Evolutionary conservation across 2,113 vertebrate genomes (phyloP).

Genomic region (Leucoraja erinaceus): DNA sequence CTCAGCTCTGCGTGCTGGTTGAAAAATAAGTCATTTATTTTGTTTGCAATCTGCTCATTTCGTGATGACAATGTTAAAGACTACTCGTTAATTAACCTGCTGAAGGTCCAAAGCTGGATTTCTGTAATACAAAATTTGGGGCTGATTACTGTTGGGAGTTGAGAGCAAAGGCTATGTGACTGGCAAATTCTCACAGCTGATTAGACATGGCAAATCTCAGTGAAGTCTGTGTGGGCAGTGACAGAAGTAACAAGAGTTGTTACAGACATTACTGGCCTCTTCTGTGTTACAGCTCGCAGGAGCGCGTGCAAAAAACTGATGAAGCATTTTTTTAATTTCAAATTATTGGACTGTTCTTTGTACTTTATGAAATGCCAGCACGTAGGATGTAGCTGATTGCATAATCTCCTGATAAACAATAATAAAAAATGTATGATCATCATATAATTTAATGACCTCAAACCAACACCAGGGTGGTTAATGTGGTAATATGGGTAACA

Average conservation of each 20-base stretch:
- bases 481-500: neutral
- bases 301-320: neutral
- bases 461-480: neutral
- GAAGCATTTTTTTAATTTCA: neutral
- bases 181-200: conserved; percentile 3
- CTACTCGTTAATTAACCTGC: conserved; percentile 2
- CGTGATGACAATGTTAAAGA: conserved; percentile 22
- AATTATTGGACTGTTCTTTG: neutral
- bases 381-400: neutral
- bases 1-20: neutral
- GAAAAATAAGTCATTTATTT: neutral
- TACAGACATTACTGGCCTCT: neutral
- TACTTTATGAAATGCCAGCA: neutral
- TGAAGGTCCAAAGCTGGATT: conserved; percentile 12
- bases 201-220: neutral
- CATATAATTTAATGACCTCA: neutral
- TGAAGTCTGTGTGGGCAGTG: neutral
- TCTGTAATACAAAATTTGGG: conserved; percentile 1
- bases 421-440: neutral
- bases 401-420: neutral
- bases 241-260: neutral
- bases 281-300: neutral
- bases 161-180: neutral
- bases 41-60: conserved; percentile 6
- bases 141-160: conserved; percentile 28